Evolutionary conservation across 2,888 invertebrate genomes (phyloP).

Genomic region (Neoascia interrupta): DNA sequence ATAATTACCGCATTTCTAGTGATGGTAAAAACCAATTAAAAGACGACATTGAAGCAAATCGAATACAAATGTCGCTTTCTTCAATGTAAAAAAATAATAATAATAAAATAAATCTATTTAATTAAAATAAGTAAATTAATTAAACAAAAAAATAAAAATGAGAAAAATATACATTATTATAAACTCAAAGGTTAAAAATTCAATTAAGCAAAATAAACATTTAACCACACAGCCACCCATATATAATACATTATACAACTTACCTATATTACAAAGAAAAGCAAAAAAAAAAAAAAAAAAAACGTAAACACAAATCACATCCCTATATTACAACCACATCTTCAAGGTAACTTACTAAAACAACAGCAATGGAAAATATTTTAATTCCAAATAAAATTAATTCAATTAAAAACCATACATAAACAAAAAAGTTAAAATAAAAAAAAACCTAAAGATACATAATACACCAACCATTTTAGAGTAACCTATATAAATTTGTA

Average conservation of each 20-base stretch:
- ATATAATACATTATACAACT: slow-evolving; percentile 53
- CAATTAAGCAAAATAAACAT: slow-evolving; percentile 63
- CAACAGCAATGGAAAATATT: slow-evolving; percentile 36
- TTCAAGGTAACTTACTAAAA: slow-evolving; percentile 38
- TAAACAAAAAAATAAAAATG: slow-evolving; percentile 67
- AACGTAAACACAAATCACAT: slow-evolving; percentile 17
- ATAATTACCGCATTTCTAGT: slow-evolving; percentile 73
- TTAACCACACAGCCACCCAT: slow-evolving; percentile 46
- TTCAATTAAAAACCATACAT: slow-evolving; percentile 44
- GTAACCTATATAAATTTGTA: slow-evolving; percentile 71
- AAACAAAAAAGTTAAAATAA: slow-evolving; percentile 43
- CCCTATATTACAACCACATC: slow-evolving; percentile 33
- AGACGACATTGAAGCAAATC: slow-evolving; percentile 72
- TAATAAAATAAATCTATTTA: slow-evolving; percentile 71
- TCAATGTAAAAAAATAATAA: slow-evolving; percentile 72
- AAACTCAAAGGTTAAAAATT: slow-evolving; percentile 62
- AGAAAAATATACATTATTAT: slow-evolving; percentile 46
- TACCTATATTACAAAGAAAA: slow-evolving; percentile 45
- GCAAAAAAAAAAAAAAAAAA: slow-evolving; percentile 39
- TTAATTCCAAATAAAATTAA: slow-evolving; percentile 39
- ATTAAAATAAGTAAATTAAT: slow-evolving; percentile 71
- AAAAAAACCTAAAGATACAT: slow-evolving; percentile 70
- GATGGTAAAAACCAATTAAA: slow-evolving; percentile 73
- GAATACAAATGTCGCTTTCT: slow-evolving; percentile 71
- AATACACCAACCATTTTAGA: slow-evolving; percentile 72